Conservation (phyloP, 2,113 vertebrate genomes). For the Reinhardtius hippoglossoides region DNA sequence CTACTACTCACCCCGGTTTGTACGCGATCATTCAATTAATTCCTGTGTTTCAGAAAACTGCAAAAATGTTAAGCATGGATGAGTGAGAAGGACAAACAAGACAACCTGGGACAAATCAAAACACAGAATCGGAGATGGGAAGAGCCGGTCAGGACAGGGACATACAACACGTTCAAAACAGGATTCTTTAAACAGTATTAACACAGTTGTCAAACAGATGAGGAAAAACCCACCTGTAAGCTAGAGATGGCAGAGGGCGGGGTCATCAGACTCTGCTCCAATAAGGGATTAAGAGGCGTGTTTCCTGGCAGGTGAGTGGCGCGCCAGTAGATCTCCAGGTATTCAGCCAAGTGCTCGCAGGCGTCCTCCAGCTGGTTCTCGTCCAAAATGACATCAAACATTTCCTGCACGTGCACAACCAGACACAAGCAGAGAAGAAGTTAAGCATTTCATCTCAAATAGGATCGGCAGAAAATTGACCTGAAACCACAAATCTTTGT, state of each 20-base stretch:
- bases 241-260: slow-evolving; percentile 89
- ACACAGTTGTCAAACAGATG: not conserved
- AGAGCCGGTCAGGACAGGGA: slow-evolving; percentile 64
- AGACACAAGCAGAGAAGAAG: not conserved
- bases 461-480: too few relatives aligned
- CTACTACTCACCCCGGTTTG: slow-evolving; percentile 83
- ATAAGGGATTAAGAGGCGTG: slow-evolving; percentile 81
- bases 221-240: slow-evolving; percentile 85
- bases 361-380: slow-evolving; percentile 97
- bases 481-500: too few relatives aligned
- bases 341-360: slow-evolving; percentile 94
- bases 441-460: too few relatives aligned
- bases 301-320: slow-evolving; percentile 91
- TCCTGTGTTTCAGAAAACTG: slow-evolving; percentile 88
- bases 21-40: slow-evolving; percentile 86
- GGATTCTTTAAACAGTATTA: not conserved
- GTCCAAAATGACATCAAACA: slow-evolving; percentile 96
- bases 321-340: slow-evolving; percentile 95
- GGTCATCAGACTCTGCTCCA: slow-evolving; percentile 85
- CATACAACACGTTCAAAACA: slow-evolving; percentile 50
- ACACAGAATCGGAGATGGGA: slow-evolving; percentile 66
- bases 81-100: slow-evolving; percentile 79
- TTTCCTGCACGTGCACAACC: slow-evolving; percentile 83
- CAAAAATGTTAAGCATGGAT: slow-evolving; percentile 83
- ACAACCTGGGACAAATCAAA: slow-evolving; percentile 70